phyloP scores from a whole-genome alignment of 2,113 vertebrate species.

The Chionis minor region DNA sequence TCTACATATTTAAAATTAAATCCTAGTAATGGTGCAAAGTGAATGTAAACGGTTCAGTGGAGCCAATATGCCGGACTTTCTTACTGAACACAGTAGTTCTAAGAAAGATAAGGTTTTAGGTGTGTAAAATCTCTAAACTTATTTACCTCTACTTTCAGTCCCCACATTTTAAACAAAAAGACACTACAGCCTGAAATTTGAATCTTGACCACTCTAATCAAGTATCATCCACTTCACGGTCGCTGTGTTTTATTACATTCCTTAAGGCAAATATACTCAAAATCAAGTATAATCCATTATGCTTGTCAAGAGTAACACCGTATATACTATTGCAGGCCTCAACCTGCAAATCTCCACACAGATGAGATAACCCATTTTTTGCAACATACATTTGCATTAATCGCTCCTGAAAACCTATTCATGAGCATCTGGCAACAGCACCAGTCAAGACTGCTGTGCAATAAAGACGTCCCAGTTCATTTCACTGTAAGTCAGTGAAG shows the following conservation, averaged over 20 bases:
- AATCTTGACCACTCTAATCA: background rate
- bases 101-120: background rate
- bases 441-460: background rate
- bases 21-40: background rate
- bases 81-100: background rate
- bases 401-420: background rate
- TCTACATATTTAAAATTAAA: background rate
- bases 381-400: background rate
- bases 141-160: background rate
- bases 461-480: background rate
- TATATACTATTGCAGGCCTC: background rate
- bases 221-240: background rate
- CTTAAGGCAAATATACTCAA: background rate
- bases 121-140: background rate
- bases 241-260: background rate
- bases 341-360: background rate
- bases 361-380: background rate
- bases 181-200: background rate
- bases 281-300: background rate
- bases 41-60: background rate
- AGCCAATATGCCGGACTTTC: background rate
- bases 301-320: background rate
- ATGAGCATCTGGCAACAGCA: background rate
- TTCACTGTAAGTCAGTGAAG: background rate
- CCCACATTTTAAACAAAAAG: background rate